phyloP scores from a whole-genome alignment of 2,113 vertebrate genomes.

The Lepus americanus region DNA sequence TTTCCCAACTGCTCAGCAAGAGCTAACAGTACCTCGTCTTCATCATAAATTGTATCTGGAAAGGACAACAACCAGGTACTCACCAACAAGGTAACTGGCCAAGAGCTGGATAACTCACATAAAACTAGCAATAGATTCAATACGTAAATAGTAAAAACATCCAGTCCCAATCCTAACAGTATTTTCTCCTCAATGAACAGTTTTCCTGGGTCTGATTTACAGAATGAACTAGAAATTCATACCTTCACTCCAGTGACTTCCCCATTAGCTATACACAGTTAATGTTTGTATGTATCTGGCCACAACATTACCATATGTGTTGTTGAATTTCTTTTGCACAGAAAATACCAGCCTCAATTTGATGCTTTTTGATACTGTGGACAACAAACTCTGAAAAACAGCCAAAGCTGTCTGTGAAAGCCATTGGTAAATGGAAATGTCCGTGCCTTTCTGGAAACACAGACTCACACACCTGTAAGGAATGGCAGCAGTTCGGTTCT shows the following conservation, averaged over 20 bases:
- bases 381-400: not conserved
- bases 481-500: constrained; percentile 94
- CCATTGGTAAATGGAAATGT: not conserved
- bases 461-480: constrained; percentile 90
- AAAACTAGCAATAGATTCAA: not conserved
- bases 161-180: not conserved
- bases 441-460: not conserved
- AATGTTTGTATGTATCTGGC: not conserved
- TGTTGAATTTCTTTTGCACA: constrained; percentile 1
- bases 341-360: not conserved
- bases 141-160: not conserved
- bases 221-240: constrained; percentile 41
- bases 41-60: constrained; percentile 95
- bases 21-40: constrained; percentile 95
- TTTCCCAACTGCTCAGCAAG: constrained; percentile 95
- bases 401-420: constrained; percentile 26
- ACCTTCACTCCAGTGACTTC: not conserved
- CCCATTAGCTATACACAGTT: not conserved
- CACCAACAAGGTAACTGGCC: not conserved
- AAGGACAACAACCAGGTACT: constrained; percentile 52
- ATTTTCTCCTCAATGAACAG: not conserved
- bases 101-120: not conserved
- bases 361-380: not conserved
- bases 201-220: constrained; percentile 11
- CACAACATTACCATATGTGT: not conserved